Percentiles rank a stretch among this genome's conserved stretches.
Evolutionary conservation across 2,888 invertebrate genomes (phyloP).

Genomic region (Mythimna ferrago): DNA sequence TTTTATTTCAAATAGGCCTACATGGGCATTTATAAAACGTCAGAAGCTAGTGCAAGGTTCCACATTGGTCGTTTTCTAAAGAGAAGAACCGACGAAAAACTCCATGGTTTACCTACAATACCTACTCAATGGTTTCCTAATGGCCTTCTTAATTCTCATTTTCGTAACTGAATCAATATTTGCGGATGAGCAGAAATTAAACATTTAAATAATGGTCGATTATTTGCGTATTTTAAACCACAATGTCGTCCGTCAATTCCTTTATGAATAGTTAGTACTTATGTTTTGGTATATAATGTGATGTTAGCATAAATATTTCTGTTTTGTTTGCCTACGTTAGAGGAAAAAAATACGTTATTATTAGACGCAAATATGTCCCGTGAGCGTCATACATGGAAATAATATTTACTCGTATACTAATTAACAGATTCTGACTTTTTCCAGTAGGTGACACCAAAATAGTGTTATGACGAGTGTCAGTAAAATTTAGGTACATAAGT

Average conservation of each 20-base stretch:
- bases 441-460: background rate
- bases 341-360: conserved; percentile 25
- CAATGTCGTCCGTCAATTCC: background rate
- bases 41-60: too few relatives aligned
- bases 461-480: background rate
- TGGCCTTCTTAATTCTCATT: background rate
- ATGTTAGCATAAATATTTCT: conserved; percentile 7
- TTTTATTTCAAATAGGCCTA: too few relatives aligned
- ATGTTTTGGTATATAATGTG: conserved; percentile 1
- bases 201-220: background rate
- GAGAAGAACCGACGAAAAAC: too few relatives aligned
- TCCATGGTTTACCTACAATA: background rate
- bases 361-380: conserved; percentile 15
- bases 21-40: too few relatives aligned
- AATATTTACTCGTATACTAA: background rate
- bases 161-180: background rate
- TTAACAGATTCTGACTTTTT: background rate
- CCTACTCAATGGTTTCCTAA: too few relatives aligned
- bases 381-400: conserved; percentile 24
- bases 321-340: conserved; percentile 10
- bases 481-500: background rate
- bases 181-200: background rate
- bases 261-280: background rate
- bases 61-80: too few relatives aligned
- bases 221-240: background rate